phyloP scores from a whole-genome alignment of 2,113 vertebrate genomes.

The Lethenteron reissneri region DNA sequence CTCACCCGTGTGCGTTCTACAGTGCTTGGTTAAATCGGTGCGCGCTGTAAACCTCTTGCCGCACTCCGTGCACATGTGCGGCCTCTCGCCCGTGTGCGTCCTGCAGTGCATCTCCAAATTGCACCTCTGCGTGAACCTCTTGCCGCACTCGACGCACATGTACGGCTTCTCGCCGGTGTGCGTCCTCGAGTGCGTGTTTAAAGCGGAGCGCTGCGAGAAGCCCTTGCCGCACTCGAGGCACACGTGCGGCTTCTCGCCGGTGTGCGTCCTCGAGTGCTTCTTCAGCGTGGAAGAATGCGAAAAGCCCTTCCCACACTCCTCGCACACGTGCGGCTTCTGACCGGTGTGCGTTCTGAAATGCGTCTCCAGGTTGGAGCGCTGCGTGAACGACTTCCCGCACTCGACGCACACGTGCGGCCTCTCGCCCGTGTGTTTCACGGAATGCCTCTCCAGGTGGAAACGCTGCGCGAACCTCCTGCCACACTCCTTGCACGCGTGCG shows the following conservation, averaged over 20 bases:
- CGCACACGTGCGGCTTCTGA: slow-evolving; percentile 20
- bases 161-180: slow-evolving; percentile 23
- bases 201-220: slow-evolving; percentile 13
- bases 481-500: slow-evolving; percentile 31
- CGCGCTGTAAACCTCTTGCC: slow-evolving; percentile 1
- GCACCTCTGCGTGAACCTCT: slow-evolving; percentile 19
- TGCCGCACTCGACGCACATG: slow-evolving; percentile 22
- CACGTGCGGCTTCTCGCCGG: slow-evolving; percentile 3
- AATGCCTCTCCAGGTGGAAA: slow-evolving; percentile 27
- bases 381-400: slow-evolving; percentile 21
- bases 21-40: not conserved
- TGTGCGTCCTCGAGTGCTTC: not conserved
- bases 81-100: slow-evolving; percentile 17
- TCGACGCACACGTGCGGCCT: slow-evolving; percentile 20
- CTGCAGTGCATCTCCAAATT: slow-evolving; percentile 17
- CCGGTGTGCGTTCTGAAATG: slow-evolving; percentile 1
- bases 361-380: slow-evolving; percentile 10
- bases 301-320: slow-evolving; percentile 17
- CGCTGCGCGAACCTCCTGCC: slow-evolving; percentile 22
- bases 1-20: not conserved
- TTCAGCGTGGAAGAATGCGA: slow-evolving; percentile 12
- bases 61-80: slow-evolving; percentile 5
- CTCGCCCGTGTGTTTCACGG: slow-evolving; percentile 20
- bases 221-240: not conserved
- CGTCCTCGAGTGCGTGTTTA: slow-evolving; percentile 19